A percentile compares a stretch with the other conserved stretches of the same genome.
Conservation (phyloP, 2,888 invertebrate genomes). For the Cheilosia vernalis region DNA sequence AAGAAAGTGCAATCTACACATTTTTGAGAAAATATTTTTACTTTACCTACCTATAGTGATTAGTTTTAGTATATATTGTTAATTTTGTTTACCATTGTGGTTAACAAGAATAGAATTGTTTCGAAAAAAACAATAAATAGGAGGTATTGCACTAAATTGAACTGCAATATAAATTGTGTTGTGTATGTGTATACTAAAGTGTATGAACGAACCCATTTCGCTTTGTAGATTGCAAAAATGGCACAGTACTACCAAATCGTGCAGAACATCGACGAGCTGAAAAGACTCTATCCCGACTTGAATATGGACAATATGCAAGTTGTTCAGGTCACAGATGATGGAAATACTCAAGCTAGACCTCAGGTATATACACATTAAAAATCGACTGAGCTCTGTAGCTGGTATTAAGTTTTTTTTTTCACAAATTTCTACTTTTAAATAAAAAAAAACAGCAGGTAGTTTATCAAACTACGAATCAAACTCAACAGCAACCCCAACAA, state of each 20-base stretch:
- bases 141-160: neutral
- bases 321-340: slow-evolving; percentile 81
- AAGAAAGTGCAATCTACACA: neutral
- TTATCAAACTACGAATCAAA: slow-evolving; percentile 80
- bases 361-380: slow-evolving; percentile 77
- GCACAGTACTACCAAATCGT: slow-evolving; percentile 89
- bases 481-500: slow-evolving; percentile 77
- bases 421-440: slow-evolving; percentile 13
- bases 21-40: neutral
- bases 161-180: slow-evolving; percentile 3
- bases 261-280: slow-evolving; percentile 85
- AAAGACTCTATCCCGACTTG: slow-evolving; percentile 87
- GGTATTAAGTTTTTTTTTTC: slow-evolving; percentile 1
- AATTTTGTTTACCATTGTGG: neutral
- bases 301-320: slow-evolving; percentile 84
- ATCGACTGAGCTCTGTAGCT: too few relatives aligned
- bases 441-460: slow-evolving; percentile 84
- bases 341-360: slow-evolving; percentile 77
- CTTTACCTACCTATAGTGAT: too few relatives aligned
- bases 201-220: neutral
- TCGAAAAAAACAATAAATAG: neutral
- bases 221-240: slow-evolving; percentile 82
- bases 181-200: slow-evolving; percentile 43
- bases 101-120: neutral
- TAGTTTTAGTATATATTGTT: neutral